phyloP scores from a whole-genome alignment of 2,888 invertebrate genomes.

The Melieria picta region DNA sequence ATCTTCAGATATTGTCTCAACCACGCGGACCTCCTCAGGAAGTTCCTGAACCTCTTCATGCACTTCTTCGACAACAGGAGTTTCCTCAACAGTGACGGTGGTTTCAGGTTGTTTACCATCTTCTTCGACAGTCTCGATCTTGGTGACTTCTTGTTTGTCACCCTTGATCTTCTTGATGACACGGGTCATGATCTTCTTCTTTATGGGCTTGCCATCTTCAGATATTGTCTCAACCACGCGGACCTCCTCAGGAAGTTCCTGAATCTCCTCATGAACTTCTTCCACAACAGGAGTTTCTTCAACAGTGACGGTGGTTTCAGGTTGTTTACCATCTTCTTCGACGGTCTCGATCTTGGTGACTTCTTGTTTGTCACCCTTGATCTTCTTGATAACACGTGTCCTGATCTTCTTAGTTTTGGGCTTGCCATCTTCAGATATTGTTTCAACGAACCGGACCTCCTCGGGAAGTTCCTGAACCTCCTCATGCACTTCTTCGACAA shows the following conservation, averaged over 20 bases:
- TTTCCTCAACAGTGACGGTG: slow-evolving; percentile 40
- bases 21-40: slow-evolving; percentile 36
- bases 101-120: slow-evolving; percentile 22
- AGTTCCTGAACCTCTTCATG: slow-evolving; percentile 32
- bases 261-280: slow-evolving; percentile 33
- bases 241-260: slow-evolving; percentile 41
- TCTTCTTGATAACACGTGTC: slow-evolving; percentile 43
- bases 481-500: slow-evolving; percentile 36
- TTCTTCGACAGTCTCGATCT: slow-evolving; percentile 37
- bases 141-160: slow-evolving; percentile 42
- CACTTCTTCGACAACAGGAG: slow-evolving; percentile 30
- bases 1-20: slow-evolving; percentile 35
- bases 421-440: slow-evolving; percentile 37
- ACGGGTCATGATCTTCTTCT: slow-evolving; percentile 43
- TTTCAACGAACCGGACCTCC: slow-evolving; percentile 41
- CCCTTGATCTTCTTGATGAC: slow-evolving; percentile 45
- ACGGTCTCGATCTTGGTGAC: slow-evolving; percentile 44
- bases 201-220: slow-evolving; percentile 41
- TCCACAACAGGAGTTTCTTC: slow-evolving; percentile 37
- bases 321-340: slow-evolving; percentile 42
- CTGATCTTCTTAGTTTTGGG: slow-evolving; percentile 41
- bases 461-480: slow-evolving; percentile 39
- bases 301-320: slow-evolving; percentile 41
- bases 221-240: slow-evolving; percentile 38
- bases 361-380: slow-evolving; percentile 44